phyloP scores from a whole-genome alignment of 2,888 invertebrate species.

The Drosophila flavopinicola region DNA sequence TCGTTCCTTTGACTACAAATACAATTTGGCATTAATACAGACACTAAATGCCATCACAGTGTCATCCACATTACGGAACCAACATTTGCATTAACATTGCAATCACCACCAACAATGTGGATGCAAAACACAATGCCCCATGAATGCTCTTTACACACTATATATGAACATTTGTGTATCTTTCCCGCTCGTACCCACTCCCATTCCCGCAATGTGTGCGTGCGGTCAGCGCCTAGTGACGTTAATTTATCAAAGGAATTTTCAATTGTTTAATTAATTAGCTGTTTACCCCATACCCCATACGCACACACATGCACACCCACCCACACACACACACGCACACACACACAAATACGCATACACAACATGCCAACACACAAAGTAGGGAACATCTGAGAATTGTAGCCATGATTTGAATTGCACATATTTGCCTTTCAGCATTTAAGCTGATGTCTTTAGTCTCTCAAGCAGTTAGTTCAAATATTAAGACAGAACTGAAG shows the following conservation, averaged over 20 bases:
- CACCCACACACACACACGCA: constrained; percentile 4
- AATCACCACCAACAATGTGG: constrained; percentile 6
- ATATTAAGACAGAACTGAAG: too few relatives aligned
- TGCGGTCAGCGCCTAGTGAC: constrained; percentile 61
- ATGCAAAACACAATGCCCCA: background rate
- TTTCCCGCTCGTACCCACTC: background rate
- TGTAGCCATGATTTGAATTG: constrained; percentile 24
- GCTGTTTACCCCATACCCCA: constrained; percentile 29
- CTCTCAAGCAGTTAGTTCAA: too few relatives aligned
- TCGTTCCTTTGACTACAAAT: background rate
- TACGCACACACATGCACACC: background rate
- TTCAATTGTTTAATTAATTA: constrained; percentile 75
- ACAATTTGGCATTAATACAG: constrained; percentile 13
- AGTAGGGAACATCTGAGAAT: constrained; percentile 2
- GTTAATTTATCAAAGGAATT: constrained; percentile 78
- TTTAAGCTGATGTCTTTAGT: too few relatives aligned
- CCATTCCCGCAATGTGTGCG: background rate
- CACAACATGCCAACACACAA: constrained; percentile 1
- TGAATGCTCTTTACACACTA: too few relatives aligned
- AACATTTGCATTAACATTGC: constrained; percentile 13
- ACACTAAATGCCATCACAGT: constrained; percentile 1
- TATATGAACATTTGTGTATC: background rate
- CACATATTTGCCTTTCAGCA: constrained; percentile 2
- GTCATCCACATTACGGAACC: background rate
- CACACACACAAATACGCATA: background rate